Conservation (phyloP, 2,113 vertebrate species). For the Paramormyrops kingsleyae region DNA sequence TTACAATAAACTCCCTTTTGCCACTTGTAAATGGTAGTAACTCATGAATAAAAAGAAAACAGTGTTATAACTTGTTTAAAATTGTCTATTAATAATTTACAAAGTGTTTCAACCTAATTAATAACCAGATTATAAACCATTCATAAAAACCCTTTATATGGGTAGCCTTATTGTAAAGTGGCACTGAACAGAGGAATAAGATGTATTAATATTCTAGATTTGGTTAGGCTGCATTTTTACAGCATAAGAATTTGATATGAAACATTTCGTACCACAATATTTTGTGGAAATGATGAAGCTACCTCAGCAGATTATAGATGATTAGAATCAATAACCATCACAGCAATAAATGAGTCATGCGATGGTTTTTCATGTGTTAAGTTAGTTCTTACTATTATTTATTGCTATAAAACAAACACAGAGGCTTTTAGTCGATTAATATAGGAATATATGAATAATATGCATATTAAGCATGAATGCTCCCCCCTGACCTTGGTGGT, state of each 20-base stretch:
- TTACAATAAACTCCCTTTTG: too few relatives aligned
- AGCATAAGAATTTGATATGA: background rate
- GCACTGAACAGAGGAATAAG: background rate
- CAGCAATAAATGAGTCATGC: background rate
- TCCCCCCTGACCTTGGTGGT: too few relatives aligned
- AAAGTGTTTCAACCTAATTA: too few relatives aligned
- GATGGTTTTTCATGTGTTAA: background rate
- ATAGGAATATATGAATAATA: background rate
- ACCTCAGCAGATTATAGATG: background rate
- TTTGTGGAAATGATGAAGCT: background rate
- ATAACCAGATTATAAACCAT: too few relatives aligned
- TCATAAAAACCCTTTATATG: too few relatives aligned
- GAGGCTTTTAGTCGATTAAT: background rate
- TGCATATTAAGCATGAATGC: background rate
- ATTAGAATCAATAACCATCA: background rate
- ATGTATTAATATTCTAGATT: background rate
- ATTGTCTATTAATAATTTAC: too few relatives aligned
- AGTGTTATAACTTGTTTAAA: too few relatives aligned
- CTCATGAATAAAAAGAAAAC: too few relatives aligned
- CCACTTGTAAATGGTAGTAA: too few relatives aligned
- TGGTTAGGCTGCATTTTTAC: background rate
- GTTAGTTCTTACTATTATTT: background rate
- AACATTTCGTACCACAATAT: background rate
- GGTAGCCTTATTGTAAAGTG: too few relatives aligned
- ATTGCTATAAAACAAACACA: background rate